Evolutionary conservation across 2,113 vertebrate species (phyloP).

Genomic region (Empidonax alnorum): DNA sequence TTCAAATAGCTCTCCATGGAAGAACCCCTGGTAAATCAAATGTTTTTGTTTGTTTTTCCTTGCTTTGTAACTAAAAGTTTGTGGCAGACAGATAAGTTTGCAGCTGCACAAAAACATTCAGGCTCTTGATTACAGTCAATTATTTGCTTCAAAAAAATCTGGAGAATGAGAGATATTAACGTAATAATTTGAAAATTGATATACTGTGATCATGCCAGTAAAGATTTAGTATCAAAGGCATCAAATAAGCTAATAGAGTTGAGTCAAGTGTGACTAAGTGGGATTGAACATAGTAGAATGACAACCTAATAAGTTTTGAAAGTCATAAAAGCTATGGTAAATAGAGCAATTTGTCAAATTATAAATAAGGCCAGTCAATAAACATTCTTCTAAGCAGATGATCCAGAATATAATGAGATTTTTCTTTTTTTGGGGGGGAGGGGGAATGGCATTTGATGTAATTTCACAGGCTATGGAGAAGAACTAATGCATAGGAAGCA

Average conservation of each 20-base stretch:
- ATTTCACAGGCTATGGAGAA: background rate
- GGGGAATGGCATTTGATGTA: background rate
- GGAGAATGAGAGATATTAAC: conserved; percentile 4
- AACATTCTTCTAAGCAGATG: background rate
- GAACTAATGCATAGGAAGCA: background rate
- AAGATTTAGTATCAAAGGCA: conserved; percentile 11
- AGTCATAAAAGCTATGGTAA: background rate
- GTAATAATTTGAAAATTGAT: conserved; percentile 16
- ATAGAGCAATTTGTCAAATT: background rate
- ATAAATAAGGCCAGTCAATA: background rate
- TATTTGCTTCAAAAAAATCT: conserved; percentile 18
- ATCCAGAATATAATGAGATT: background rate
- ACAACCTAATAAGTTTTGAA: conserved; percentile 15
- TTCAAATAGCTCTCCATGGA: background rate
- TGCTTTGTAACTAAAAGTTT: background rate
- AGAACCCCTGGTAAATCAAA: background rate
- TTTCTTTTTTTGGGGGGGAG: no score
- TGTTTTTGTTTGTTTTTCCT: background rate
- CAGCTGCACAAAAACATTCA: conserved; percentile 1
- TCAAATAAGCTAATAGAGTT: background rate
- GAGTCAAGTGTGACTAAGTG: background rate
- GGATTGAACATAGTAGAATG: background rate
- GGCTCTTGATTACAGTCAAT: background rate
- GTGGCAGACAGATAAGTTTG: background rate
- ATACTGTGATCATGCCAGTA: background rate